Evolutionary conservation across 1,140 invertebrate genomes (phyloP).

Genomic region (Whitmania pigra): DNA sequence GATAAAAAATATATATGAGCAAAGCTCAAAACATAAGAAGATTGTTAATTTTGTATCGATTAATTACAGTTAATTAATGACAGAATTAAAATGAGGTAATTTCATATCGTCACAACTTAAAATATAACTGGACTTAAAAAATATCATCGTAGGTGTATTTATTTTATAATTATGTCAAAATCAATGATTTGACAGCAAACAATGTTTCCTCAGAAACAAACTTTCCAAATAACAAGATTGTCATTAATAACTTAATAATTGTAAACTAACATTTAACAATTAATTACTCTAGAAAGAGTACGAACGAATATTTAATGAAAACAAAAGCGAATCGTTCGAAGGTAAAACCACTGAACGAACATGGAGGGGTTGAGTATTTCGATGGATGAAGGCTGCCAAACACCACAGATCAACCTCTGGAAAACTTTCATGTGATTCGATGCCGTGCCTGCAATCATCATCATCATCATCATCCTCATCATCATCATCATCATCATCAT

Average conservation of each 20-base stretch:
- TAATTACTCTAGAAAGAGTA: too few species aligned
- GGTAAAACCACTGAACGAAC: background rate
- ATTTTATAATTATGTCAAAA: background rate
- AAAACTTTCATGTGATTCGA: slow-evolving; percentile 18
- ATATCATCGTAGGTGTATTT: background rate
- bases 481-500: background rate
- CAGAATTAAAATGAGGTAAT: too few species aligned
- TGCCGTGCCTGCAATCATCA: slow-evolving; percentile 1
- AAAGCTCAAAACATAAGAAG: too few species aligned
- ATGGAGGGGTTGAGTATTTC: slow-evolving; percentile 14
- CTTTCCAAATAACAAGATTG: background rate
- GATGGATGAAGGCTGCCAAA: slow-evolving; percentile 14
- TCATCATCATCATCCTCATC: background rate
- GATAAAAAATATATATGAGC: too few species aligned
- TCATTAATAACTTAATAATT: background rate
- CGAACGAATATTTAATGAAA: too few species aligned
- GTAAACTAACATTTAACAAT: too few species aligned
- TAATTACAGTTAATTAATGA: too few species aligned
- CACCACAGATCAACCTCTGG: slow-evolving; percentile 14
- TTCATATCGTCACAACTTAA: too few species aligned
- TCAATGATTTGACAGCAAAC: background rate
- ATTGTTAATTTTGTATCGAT: too few species aligned
- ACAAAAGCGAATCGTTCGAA: background rate
- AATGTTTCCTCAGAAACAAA: background rate
- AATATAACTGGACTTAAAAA: background rate